Percentiles rank a stretch among this genome's conserved stretches.
phyloP scores from a whole-genome alignment of 2,797 vertebrate genomes.

The Dicrostonyx torquatus region DNA sequence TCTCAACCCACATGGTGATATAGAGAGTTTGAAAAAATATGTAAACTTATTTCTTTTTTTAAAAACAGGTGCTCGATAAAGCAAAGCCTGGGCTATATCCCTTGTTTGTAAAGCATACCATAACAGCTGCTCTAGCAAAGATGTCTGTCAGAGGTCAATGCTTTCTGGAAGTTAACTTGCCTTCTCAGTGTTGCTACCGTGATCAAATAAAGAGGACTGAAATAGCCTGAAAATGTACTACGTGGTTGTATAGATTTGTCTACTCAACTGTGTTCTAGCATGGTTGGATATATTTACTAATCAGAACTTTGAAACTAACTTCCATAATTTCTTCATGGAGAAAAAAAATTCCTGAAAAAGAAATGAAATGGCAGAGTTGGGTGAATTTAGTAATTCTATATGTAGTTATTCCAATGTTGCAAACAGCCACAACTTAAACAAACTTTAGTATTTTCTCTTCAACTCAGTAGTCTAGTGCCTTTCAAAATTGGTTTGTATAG shows the following conservation, averaged over 20 bases:
- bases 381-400: background rate
- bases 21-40: background rate
- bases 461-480: background rate
- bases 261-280: background rate
- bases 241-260: background rate
- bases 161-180: background rate
- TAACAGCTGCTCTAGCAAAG: background rate
- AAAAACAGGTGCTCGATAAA: background rate
- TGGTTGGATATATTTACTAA: background rate
- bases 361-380: background rate
- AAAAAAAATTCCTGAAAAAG: background rate
- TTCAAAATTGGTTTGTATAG: background rate
- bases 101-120: background rate
- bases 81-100: background rate
- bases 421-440: background rate
- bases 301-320: background rate
- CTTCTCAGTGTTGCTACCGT: background rate
- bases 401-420: background rate
- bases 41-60: no score
- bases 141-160: background rate
- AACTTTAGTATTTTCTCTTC: background rate
- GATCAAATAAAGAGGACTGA: background rate
- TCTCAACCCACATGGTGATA: background rate
- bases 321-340: background rate
- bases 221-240: background rate